These are phyloP conservation scores for Notolepis coatsorum DNA, from an alignment of 2,797 vertebrate genomes.

Conservation along the genomic window DNA sequence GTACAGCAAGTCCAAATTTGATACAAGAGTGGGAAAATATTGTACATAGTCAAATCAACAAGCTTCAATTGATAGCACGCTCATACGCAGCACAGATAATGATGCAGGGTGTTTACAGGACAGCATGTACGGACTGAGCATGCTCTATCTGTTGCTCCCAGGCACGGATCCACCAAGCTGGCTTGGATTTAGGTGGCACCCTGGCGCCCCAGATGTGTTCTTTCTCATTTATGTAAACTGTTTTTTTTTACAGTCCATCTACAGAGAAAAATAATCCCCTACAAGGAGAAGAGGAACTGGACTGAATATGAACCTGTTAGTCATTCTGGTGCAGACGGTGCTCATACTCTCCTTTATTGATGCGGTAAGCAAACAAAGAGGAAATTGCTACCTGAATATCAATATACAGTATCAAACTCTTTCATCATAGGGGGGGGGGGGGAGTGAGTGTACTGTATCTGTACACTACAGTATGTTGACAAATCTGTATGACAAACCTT, in stretches of 20 bases:
- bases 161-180: neutral
- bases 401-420: neutral
- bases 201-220: neutral
- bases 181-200: neutral
- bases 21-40: constrained; percentile 3
- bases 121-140: constrained; percentile 15
- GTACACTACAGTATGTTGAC: too few relatives aligned
- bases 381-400: constrained; percentile 13
- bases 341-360: constrained; percentile 24
- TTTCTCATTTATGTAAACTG: constrained; percentile 39
- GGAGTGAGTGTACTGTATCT: too few relatives aligned
- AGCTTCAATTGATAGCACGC: constrained; percentile 29
- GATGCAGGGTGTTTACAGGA: constrained; percentile 35
- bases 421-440: neutral
- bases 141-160: constrained; percentile 16
- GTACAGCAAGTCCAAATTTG: neutral
- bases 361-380: constrained; percentile 57
- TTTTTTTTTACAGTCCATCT: neutral
- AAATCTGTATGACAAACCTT: constrained; percentile 4
- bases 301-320: constrained; percentile 64
- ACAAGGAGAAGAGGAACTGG: constrained; percentile 56
- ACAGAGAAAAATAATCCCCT: constrained; percentile 40
- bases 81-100: constrained; percentile 37
- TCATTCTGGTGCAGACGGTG: constrained; percentile 52
- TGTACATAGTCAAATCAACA: constrained; percentile 26